These are phyloP conservation scores for Nothocercus nigrocapillus DNA, from an alignment of 2,113 vertebrate species.

Conservation along the genomic window DNA sequence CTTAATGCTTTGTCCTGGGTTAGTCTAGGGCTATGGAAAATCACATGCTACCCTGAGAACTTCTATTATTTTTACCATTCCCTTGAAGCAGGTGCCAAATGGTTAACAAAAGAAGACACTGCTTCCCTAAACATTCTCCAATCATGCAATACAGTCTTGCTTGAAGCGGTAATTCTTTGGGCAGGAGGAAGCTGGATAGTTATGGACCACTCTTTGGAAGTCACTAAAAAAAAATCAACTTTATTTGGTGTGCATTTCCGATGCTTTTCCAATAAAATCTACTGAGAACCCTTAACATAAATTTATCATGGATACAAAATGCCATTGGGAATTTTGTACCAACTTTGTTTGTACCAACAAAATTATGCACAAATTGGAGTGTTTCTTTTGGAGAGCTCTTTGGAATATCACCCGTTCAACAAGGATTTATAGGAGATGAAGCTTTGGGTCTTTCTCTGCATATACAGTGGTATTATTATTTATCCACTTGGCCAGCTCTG, in stretches of 20 bases:
- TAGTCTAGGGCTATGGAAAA: background rate
- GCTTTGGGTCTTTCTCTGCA: background rate
- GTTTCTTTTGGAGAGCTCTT: background rate
- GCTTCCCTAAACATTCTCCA: background rate
- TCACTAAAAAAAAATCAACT: background rate
- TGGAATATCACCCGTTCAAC: background rate
- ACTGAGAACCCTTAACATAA: background rate
- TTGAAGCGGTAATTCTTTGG: background rate
- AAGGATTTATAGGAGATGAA: background rate
- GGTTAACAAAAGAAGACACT: background rate
- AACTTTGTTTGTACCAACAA: background rate
- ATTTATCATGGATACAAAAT: rapidly evolving
- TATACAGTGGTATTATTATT: background rate
- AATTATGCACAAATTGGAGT: background rate
- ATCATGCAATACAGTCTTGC: background rate
- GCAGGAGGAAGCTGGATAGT: background rate
- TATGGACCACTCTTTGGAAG: background rate
- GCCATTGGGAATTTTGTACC: background rate
- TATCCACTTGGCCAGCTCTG: background rate
- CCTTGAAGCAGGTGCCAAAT: rapidly evolving
- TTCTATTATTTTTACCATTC: background rate
- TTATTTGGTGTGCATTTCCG: background rate
- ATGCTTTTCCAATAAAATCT: background rate
- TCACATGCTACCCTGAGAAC: rapidly evolving
- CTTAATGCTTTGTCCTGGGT: background rate